Conservation (phyloP, 2,888 invertebrate species). For the Drosophila prolongata region DNA sequence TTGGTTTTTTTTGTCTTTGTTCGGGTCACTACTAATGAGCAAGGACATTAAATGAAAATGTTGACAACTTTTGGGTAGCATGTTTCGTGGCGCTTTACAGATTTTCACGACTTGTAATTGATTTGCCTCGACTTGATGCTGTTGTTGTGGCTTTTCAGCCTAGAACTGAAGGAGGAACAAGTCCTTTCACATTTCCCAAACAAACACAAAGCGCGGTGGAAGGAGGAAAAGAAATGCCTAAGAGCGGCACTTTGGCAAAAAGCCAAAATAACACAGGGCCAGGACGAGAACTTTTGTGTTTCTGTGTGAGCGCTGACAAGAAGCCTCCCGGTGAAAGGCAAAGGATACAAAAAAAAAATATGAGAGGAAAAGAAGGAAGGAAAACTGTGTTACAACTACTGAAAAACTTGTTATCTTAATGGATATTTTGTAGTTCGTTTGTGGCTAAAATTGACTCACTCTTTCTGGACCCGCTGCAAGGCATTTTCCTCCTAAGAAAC, state of each 20-base stretch:
- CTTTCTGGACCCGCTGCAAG: conserved; percentile 22
- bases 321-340: conserved; percentile 57
- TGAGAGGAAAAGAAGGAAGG: conserved; percentile 18
- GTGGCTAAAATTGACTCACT: conserved; percentile 75
- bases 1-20: conserved; percentile 20
- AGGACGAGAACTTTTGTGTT: conserved; percentile 50
- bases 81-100: conserved; percentile 43
- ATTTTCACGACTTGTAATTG: conserved; percentile 59
- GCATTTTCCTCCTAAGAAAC: conserved; percentile 9
- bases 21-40: conserved; percentile 67
- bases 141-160: conserved; percentile 52
- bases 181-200: conserved; percentile 67
- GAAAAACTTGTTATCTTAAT: conserved; percentile 77
- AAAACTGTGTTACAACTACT: conserved; percentile 72
- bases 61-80: conserved; percentile 44
- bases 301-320: conserved; percentile 54
- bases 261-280: conserved; percentile 53
- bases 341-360: conserved; percentile 48
- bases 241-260: conserved; percentile 73
- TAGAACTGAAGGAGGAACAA: conserved; percentile 51
- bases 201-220: conserved; percentile 9
- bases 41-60: conserved; percentile 67
- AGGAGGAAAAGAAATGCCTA: conserved; percentile 61
- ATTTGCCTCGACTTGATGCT: conserved; percentile 54
- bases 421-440: conserved; percentile 78